phyloP scores from a whole-genome alignment of 2,113 vertebrate genomes.

The Sander lucioperca region DNA sequence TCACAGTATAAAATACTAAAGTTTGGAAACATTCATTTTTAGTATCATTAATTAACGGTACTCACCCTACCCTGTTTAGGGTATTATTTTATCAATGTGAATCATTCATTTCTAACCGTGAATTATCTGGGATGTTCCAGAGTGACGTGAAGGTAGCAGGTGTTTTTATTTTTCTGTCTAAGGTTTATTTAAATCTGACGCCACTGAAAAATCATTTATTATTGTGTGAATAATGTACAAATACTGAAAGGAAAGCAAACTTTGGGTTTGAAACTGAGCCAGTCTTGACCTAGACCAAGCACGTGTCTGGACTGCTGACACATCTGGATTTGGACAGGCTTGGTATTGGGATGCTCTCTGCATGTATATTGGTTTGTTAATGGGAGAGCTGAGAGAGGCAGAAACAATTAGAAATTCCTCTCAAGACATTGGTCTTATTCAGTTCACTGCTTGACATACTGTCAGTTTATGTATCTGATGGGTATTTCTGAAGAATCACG shows the following conservation, averaged over 20 bases:
- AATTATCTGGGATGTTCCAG: slow-evolving; percentile 44
- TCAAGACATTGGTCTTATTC: slow-evolving; percentile 48
- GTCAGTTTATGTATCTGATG: slow-evolving; percentile 58
- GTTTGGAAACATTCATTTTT: slow-evolving; percentile 51
- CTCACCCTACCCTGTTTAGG: slow-evolving; percentile 57
- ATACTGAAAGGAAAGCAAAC: slow-evolving; percentile 75
- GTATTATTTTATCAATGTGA: slow-evolving; percentile 55
- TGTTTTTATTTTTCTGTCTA: slow-evolving; percentile 73
- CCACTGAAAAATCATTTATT: slow-evolving; percentile 83
- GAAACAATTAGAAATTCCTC: slow-evolving; percentile 55
- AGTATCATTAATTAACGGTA: slow-evolving; percentile 70
- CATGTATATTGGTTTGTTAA: slow-evolving; percentile 79
- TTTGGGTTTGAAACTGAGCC: slow-evolving; percentile 80
- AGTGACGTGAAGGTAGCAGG: slow-evolving; percentile 84
- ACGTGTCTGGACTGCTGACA: slow-evolving; percentile 59
- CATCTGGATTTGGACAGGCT: slow-evolving; percentile 53
- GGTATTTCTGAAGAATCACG: slow-evolving; percentile 71
- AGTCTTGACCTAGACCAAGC: slow-evolving; percentile 70
- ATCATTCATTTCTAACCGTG: slow-evolving; percentile 52
- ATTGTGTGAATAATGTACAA: slow-evolving; percentile 87
- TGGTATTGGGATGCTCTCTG: slow-evolving; percentile 68
- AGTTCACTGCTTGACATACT: slow-evolving; percentile 55
- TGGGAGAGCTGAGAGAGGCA: slow-evolving; percentile 67
- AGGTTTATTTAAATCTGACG: slow-evolving; percentile 82
- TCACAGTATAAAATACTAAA: not conserved